Percentiles rank a stretch among this genome's conserved stretches.
phyloP scores from a whole-genome alignment of 2,888 invertebrate genomes.

The Apotomis turbidana region DNA sequence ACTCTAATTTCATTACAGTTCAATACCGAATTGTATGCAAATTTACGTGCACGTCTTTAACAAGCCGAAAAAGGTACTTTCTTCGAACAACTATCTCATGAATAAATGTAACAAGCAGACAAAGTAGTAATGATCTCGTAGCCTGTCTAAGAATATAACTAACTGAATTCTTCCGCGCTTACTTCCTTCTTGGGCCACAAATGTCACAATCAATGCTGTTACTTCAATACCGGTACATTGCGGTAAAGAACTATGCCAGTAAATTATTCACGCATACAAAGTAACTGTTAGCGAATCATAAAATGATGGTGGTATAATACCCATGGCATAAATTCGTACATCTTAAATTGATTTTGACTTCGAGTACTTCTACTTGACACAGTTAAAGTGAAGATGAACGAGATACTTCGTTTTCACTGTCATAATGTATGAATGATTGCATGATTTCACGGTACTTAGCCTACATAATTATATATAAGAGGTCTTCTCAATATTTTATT shows the following conservation, averaged over 20 bases:
- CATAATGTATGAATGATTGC: constrained; percentile 23
- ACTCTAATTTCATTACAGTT: no score
- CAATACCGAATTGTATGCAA: no score
- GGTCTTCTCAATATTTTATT: constrained; percentile 11
- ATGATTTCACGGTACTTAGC: constrained; percentile 17
- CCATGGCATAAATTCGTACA: constrained; percentile 42
- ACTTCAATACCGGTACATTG: constrained; percentile 52
- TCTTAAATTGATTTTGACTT: constrained; percentile 45
- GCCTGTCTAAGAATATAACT: not conserved
- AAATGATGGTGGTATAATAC: constrained; percentile 50
- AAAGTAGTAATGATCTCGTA: not conserved
- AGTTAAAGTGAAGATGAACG: constrained; percentile 34
- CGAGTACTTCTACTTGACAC: constrained; percentile 54
- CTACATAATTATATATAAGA: constrained; percentile 16
- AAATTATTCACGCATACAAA: constrained; percentile 53
- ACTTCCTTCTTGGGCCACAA: constrained; percentile 38
- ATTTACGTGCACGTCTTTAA: no score
- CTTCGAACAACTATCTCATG: no score
- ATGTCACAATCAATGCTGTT: constrained; percentile 34
- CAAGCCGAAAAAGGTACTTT: no score
- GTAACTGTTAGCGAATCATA: constrained; percentile 58
- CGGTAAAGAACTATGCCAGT: constrained; percentile 53
- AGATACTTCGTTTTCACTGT: constrained; percentile 30
- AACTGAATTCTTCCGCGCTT: constrained; percentile 15
- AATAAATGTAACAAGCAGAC: not conserved